These are phyloP conservation scores for Lethenteron camtschaticum DNA, from an alignment of 2,113 vertebrate genomes.

Conservation along the genomic window DNA sequence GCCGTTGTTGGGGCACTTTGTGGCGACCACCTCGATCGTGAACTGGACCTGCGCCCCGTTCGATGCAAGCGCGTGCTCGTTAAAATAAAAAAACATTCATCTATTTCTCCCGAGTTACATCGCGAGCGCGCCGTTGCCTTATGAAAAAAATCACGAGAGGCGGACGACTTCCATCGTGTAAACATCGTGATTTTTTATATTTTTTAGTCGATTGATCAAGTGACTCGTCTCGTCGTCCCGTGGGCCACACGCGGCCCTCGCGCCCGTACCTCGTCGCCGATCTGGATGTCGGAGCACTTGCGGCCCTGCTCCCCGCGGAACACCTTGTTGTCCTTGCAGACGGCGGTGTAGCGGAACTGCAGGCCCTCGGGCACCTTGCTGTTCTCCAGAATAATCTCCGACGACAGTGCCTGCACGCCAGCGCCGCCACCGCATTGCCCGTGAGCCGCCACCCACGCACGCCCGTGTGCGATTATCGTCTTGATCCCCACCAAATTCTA, in stretches of 20 bases:
- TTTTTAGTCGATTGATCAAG: too few species aligned
- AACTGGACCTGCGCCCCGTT: not conserved
- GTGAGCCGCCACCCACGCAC: not conserved
- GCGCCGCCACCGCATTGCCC: not conserved
- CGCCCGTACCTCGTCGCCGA: slow-evolving; percentile 23
- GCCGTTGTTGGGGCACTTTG: not conserved
- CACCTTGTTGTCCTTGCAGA: slow-evolving; percentile 16
- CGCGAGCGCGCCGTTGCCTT: too few species aligned
- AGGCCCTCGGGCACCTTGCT: slow-evolving; percentile 22
- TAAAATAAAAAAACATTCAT: too few species aligned
- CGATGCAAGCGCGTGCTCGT: too few species aligned
- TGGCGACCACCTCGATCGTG: not conserved
- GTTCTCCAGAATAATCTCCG: slow-evolving; percentile 30
- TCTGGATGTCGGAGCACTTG: slow-evolving; percentile 20
- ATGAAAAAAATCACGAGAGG: too few species aligned
- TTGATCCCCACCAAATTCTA: not conserved
- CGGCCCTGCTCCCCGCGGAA: slow-evolving; percentile 11
- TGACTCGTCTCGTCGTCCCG: too few species aligned
- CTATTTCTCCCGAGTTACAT: too few species aligned
- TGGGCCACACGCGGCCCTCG: too few species aligned
- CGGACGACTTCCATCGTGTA: too few species aligned
- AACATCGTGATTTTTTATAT: too few species aligned
- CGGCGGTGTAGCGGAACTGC: slow-evolving; percentile 20
- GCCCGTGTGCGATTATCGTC: too few species aligned
- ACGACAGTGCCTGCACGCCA: slow-evolving; percentile 25